Base-by-base conservation (phyloP, 2,888 invertebrate species). In the Zeuzera pyrina region DNA sequence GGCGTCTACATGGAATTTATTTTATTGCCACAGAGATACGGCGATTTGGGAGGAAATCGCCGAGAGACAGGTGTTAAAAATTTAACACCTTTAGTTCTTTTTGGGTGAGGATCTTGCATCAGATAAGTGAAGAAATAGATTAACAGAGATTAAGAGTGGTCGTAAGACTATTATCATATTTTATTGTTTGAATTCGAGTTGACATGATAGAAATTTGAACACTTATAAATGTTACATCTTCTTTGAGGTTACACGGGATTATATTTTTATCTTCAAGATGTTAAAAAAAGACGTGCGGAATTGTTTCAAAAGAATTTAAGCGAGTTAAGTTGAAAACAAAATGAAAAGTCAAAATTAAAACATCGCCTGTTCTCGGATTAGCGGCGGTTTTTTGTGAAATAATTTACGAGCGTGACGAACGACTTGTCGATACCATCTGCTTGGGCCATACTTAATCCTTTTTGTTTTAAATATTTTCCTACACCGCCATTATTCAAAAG, bases 351-450 rank as follows among this genome's bases (percentile, higher is more conserved):
- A 68, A 77, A 81, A 81, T 81, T 81, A 81, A 81, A 78, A 79
- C 77, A 76, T 79, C 69, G 69, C 48, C 56, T 57, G 55, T 67
- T 65, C 63, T 61, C 64, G 67, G 76, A 79, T 81, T 79, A 77
- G 78, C 77, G 66, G 68, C 67, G 77, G 73, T 72, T 78, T n/a
- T n/a, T 78, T 72, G 68, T 72, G 67, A 74, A 76, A 78, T 79
- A 77, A 79, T 79, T 81, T 81, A 81, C 69, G 76, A 76, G 73
- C 83, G 78, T 81, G 78, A 79, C 83, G 81, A 70, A 79, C 69
- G 70, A 65, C 60, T 65, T 70, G 69, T 69, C 74, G 83, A 83
- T 83, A 79, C 60, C 74, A 83, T 83, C 83, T 76, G 72, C 68
- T 62, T 60, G 56, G 57, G 42, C 67, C 72, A 65, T 77, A 77